Evolutionary conservation across 2,888 invertebrate genomes (phyloP).

Genomic region (Eupithecia pulchellata): DNA sequence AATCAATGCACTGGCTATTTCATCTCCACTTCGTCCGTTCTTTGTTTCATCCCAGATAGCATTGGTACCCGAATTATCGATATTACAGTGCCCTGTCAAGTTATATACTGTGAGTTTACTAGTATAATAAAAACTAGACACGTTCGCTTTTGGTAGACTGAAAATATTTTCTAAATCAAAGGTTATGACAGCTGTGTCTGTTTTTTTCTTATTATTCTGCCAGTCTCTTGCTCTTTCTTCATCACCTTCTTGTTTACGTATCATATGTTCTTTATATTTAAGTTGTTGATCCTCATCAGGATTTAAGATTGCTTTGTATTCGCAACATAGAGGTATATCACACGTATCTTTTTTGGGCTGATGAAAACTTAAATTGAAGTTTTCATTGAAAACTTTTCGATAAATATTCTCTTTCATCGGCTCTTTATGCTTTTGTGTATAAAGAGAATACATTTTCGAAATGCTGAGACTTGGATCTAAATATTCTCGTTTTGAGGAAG

Average conservation of each 20-base stretch:
- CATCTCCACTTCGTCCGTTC: background rate
- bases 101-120: no score
- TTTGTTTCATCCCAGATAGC: background rate
- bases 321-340: background rate
- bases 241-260: background rate
- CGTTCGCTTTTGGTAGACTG: no score
- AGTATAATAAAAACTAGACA: no score
- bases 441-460: conserved; percentile 4
- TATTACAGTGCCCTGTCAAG: background rate
- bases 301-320: background rate
- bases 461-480: background rate
- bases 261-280: background rate
- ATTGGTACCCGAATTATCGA: background rate
- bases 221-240: background rate
- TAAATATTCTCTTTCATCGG: background rate
- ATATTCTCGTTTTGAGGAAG: background rate
- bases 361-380: background rate
- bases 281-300: background rate
- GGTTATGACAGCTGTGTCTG: background rate
- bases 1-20: background rate
- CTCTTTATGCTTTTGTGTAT: background rate
- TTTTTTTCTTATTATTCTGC: background rate
- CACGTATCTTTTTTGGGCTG: background rate
- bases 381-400: background rate
- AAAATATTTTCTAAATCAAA: no score